Evolutionary conservation across 2,888 invertebrate genomes (phyloP).

Genomic region (Amblyjoppa proteus): DNA sequence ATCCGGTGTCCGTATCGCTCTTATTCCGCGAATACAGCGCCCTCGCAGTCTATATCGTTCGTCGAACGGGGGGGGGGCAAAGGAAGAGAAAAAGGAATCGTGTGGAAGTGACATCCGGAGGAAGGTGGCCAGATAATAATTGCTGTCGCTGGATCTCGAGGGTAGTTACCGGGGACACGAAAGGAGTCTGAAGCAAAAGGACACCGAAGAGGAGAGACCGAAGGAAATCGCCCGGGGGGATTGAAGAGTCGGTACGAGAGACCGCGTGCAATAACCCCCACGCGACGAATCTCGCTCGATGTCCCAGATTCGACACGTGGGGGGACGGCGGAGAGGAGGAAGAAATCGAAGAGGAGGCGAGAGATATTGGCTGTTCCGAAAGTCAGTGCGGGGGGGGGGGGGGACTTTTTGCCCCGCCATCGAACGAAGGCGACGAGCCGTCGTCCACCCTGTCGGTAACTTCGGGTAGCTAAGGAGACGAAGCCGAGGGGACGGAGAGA

Average conservation of each 20-base stretch:
- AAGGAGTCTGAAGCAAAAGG: conserved; percentile 12
- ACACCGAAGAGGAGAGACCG: conserved; percentile 5
- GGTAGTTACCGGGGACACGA: conserved; percentile 32
- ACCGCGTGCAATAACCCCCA: conserved; percentile 73
- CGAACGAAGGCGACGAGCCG: conserved; percentile 40
- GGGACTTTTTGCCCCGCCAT: conserved; percentile 50
- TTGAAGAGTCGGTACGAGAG: conserved; percentile 36
- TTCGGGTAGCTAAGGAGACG: conserved; percentile 36
- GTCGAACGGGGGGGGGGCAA: not conserved
- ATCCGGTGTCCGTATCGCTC: conserved; percentile 7
- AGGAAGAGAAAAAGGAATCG: conserved; percentile 5
- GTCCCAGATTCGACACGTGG: conserved; percentile 70
- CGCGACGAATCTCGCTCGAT: conserved; percentile 41
- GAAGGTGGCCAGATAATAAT: conserved; percentile 41
- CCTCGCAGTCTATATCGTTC: not conserved
- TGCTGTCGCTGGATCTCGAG: conserved; percentile 40
- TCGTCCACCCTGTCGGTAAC: conserved; percentile 46
- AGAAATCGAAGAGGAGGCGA: conserved; percentile 75
- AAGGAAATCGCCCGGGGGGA: conserved; percentile 39
- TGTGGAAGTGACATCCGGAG: conserved; percentile 33
- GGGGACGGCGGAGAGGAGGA: conserved; percentile 53
- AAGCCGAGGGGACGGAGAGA: not conserved
- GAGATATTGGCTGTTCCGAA: conserved; percentile 75
- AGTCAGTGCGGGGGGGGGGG: conserved; percentile 54
- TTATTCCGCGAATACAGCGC: not conserved